These are phyloP conservation scores for Paramisgurnus dabryanus DNA, from an alignment of 2,113 vertebrate genomes.

Conservation along the genomic window DNA sequence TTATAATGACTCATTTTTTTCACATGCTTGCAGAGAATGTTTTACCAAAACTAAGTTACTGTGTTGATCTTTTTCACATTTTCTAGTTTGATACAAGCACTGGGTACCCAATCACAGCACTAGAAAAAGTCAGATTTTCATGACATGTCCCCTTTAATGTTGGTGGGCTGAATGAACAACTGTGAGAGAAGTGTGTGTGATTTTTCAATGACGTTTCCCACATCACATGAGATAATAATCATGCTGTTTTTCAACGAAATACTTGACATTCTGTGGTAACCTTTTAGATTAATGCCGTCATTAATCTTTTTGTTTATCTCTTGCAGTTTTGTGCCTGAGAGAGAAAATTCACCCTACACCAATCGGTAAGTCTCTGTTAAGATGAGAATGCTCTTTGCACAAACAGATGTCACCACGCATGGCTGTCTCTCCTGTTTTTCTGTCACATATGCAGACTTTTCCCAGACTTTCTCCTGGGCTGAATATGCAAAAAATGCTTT, in stretches of 20 bases:
- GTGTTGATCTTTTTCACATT: no score
- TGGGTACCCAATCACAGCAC: no score
- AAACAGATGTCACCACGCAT: not conserved
- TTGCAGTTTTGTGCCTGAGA: slow-evolving; percentile 43
- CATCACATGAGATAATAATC: not conserved
- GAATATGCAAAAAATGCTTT: not conserved
- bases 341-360: slow-evolving; percentile 30
- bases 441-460: not conserved
- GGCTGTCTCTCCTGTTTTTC: slow-evolving; percentile 1
- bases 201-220: not conserved
- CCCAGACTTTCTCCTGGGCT: not conserved
- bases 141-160: no score
- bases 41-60: no score
- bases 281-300: not conserved
- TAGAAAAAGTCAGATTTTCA: no score
- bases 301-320: slow-evolving; percentile 37
- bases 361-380: slow-evolving; percentile 45
- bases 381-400: not conserved
- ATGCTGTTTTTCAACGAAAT: not conserved
- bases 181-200: not conserved
- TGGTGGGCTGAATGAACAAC: not conserved
- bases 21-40: no score
- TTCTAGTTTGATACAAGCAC: no score
- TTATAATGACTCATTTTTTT: no score
- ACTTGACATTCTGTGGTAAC: not conserved